Percentiles rank a stretch among this genome's conserved stretches.
Conservation (phyloP, 2,797 vertebrate species). For the Macroramphosus scolopax region DNA sequence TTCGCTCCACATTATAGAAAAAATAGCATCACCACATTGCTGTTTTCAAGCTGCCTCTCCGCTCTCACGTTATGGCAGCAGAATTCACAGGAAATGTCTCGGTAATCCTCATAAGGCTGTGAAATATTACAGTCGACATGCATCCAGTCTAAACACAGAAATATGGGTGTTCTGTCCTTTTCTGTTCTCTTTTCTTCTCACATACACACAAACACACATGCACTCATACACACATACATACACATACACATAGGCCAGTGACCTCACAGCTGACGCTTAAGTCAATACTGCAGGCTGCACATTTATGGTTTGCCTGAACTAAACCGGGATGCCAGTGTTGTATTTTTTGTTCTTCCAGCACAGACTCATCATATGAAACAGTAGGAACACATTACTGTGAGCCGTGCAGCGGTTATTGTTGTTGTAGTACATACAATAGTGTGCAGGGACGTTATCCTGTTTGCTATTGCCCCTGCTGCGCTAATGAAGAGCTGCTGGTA, state of each 20-base stretch:
- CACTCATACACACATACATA: conserved; percentile 21
- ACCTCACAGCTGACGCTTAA: conserved; percentile 55
- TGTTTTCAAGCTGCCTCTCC: too few relatives aligned
- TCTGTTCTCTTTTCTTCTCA: background rate
- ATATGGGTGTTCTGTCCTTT: too few relatives aligned
- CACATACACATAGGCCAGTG: conserved; percentile 40
- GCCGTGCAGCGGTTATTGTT: conserved; percentile 9
- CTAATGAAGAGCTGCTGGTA: conserved; percentile 17
- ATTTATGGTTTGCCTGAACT: conserved; percentile 28
- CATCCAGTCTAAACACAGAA: too few relatives aligned
- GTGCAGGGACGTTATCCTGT: conserved; percentile 24
- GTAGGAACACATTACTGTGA: conserved; percentile 14
- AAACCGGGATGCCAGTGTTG: conserved; percentile 25
- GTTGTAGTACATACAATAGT: conserved; percentile 9
- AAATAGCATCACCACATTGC: too few relatives aligned
- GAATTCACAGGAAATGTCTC: conserved; percentile 4
- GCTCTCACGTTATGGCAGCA: conserved; percentile 14
- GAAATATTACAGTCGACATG: background rate
- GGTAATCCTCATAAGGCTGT: conserved; percentile 1
- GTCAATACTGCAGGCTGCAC: conserved; percentile 54
- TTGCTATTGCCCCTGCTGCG: conserved; percentile 18
- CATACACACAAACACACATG: conserved; percentile 34
- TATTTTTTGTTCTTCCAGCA: conserved; percentile 8
- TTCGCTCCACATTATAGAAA: too few relatives aligned
- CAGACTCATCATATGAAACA: conserved; percentile 22